Conservation (phyloP, 1,140 invertebrate species). For the Trinorchestia longiramus region DNA sequence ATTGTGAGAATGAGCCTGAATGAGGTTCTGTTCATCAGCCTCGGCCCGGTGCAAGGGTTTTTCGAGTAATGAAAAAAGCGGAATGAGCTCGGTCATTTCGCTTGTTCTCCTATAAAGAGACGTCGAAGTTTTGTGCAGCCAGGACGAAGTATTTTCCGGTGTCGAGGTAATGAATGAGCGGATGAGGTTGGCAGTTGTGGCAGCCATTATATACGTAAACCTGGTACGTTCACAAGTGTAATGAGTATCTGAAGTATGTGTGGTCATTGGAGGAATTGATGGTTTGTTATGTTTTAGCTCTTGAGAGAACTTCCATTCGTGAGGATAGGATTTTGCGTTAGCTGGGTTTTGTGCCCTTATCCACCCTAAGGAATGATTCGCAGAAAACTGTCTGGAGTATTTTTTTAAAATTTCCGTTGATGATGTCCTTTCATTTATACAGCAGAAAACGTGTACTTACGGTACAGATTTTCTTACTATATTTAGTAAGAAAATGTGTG, state of each 20-base stretch:
- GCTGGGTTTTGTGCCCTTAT: neutral
- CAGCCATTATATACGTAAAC: neutral
- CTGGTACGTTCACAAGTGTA: neutral
- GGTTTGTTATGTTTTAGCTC: neutral
- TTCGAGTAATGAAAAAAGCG: neutral
- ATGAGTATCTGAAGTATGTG: neutral
- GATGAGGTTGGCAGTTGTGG: neutral
- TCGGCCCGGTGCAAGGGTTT: neutral
- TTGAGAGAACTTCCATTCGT: neutral
- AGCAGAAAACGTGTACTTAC: no score
- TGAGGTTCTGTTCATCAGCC: neutral
- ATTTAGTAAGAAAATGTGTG: no score
- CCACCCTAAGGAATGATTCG: neutral
- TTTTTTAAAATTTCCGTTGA: neutral
- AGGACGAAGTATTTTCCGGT: neutral
- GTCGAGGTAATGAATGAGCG: neutral
- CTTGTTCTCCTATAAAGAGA: neutral
- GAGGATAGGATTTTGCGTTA: neutral
- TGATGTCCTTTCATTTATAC: neutral
- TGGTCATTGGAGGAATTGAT: neutral
- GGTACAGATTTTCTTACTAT: no score
- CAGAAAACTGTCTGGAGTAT: neutral
- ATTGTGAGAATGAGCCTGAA: neutral
- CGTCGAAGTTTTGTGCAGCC: neutral
- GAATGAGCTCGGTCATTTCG: neutral